phyloP scores from a whole-genome alignment of 2,888 invertebrate genomes.

The Campoletis raptor region DNA sequence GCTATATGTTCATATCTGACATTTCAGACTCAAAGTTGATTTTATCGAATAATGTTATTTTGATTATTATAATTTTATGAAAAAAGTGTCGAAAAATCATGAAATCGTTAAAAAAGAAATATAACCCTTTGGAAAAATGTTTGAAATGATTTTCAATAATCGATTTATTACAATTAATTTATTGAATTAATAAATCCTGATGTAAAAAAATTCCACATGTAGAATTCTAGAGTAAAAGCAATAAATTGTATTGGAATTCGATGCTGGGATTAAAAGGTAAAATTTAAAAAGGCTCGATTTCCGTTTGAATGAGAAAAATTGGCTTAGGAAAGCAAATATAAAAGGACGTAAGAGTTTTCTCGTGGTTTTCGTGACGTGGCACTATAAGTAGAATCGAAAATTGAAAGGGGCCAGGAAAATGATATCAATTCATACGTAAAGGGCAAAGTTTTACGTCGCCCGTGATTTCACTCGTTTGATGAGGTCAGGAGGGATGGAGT shows the following conservation, averaged over 20 bases:
- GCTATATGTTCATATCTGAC: not conserved
- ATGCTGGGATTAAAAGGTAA: not conserved
- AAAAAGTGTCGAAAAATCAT: not conserved
- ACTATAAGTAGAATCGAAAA: not conserved
- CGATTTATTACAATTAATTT: not conserved
- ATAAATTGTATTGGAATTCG: not conserved
- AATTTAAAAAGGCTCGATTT: not conserved
- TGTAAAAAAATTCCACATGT: not conserved
- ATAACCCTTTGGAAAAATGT: not conserved
- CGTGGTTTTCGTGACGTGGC: not conserved
- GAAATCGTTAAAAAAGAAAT: not conserved
- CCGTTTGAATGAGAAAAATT: not conserved
- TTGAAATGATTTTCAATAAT: not conserved
- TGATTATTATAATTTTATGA: not conserved
- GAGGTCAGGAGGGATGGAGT: not conserved
- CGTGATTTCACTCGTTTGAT: not conserved
- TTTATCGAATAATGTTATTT: not conserved
- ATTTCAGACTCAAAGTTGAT: not conserved
- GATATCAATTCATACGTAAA: conserved; percentile 6
- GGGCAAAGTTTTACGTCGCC: conserved; percentile 7
- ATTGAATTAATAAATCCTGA: not conserved
- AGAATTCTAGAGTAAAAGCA: not conserved
- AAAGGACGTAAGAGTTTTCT: not conserved
- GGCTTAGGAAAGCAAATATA: not conserved
- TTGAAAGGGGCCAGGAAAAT: conserved; percentile 1